These are phyloP conservation scores for Kryphioiulus occultus DNA, from an alignment of 2,888 invertebrate species.

Conservation along the genomic window DNA sequence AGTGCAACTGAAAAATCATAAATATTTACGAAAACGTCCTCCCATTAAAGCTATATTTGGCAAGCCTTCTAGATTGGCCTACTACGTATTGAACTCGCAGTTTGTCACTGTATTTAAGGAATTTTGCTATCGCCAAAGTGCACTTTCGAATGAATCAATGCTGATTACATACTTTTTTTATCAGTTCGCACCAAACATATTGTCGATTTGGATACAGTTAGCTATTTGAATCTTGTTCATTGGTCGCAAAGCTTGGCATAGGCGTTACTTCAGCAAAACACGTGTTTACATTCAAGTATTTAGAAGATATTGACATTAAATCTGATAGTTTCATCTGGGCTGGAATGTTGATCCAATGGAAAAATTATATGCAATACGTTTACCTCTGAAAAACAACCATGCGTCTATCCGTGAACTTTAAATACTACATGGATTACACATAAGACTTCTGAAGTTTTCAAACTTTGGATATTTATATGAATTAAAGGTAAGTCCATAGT, in stretches of 20 bases:
- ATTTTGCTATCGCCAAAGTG: background rate
- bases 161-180: background rate
- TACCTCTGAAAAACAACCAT: background rate
- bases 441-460: background rate
- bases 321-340: background rate
- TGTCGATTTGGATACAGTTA: background rate
- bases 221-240: background rate
- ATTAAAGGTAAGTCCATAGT: background rate
- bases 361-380: background rate
- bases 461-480: background rate
- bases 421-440: background rate
- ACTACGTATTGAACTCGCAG: background rate
- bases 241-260: background rate
- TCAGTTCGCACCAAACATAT: background rate
- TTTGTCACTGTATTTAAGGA: background rate
- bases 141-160: background rate
- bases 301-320: background rate
- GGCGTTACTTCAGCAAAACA: background rate
- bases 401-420: background rate
- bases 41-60: background rate
- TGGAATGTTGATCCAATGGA: conserved; percentile 20
- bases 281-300: background rate
- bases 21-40: background rate
- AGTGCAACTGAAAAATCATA: background rate
- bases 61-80: background rate